These are phyloP conservation scores for Daphoenositta chrysoptera DNA, from an alignment of 2,113 vertebrate genomes.

Conservation along the genomic window DNA sequence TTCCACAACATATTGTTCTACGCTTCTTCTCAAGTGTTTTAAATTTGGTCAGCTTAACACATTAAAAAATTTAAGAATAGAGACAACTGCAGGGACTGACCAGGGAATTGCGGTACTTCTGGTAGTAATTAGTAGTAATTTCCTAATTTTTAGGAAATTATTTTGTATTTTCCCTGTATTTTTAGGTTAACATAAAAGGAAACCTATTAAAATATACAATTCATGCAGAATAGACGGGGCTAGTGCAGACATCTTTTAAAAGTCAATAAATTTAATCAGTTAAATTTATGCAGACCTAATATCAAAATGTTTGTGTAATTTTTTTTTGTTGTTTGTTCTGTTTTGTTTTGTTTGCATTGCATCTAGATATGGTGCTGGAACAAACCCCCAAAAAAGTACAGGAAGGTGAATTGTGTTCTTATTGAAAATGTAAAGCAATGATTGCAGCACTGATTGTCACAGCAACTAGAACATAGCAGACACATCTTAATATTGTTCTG, in stretches of 20 bases:
- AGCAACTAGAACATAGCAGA: not conserved
- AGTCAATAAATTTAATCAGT: not conserved
- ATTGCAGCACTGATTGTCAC: not conserved
- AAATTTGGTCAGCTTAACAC: not conserved
- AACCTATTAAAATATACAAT: not conserved
- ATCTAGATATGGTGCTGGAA: not conserved
- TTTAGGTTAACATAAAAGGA: not conserved
- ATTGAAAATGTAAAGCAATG: not conserved
- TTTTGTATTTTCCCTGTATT: not conserved
- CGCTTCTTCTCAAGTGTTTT: not conserved
- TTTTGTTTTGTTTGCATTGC: not conserved
- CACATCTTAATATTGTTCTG: not conserved
- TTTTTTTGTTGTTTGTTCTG: not conserved
- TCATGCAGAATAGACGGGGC: not conserved
- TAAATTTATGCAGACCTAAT: not conserved
- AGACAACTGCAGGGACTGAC: not conserved
- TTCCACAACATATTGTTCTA: not conserved
- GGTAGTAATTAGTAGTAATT: too few species aligned
- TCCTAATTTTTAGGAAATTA: not conserved
- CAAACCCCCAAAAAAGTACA: not conserved
- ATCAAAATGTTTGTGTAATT: not conserved
- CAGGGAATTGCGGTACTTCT: not conserved
- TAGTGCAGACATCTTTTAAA: not conserved
- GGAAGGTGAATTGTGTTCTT: not conserved
- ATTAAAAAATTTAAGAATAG: not conserved